phyloP scores from a whole-genome alignment of 2,113 vertebrate genomes.

The Corythoichthys haematopterus region DNA sequence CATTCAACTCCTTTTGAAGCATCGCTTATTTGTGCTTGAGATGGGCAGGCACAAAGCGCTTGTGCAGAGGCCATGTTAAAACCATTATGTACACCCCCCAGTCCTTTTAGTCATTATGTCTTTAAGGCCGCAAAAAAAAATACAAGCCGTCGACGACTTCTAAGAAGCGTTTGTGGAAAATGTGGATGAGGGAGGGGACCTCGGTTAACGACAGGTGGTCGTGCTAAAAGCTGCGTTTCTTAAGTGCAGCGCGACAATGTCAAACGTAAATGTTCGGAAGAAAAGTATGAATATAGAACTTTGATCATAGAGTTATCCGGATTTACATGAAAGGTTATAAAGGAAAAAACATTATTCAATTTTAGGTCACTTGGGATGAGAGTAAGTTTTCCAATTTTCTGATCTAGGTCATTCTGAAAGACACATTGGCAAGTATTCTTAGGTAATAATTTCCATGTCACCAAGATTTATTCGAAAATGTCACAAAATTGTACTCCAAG shows the following conservation, averaged over 20 bases:
- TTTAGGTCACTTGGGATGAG: too few species aligned
- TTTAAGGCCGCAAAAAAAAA: slow-evolving; percentile 45
- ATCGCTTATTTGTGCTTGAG: slow-evolving; percentile 43
- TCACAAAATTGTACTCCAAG: too few species aligned
- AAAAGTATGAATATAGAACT: too few species aligned
- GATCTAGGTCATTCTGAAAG: too few species aligned
- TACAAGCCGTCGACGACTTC: slow-evolving; percentile 16
- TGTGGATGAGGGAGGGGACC: slow-evolving; percentile 32
- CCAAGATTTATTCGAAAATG: too few species aligned
- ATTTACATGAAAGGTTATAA: too few species aligned
- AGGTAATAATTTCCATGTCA: too few species aligned
- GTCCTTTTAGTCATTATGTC: slow-evolving; percentile 62
- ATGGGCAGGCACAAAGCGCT: slow-evolving; percentile 28
- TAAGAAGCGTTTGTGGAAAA: slow-evolving; percentile 39
- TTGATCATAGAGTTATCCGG: too few species aligned
- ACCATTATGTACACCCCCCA: slow-evolving; percentile 57
- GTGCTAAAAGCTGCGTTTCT: slow-evolving; percentile 2
- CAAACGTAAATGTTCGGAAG: too few species aligned
- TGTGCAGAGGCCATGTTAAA: slow-evolving; percentile 63
- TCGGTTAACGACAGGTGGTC: slow-evolving; percentile 32
- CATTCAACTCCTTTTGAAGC: slow-evolving; percentile 39
- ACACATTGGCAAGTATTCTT: too few species aligned
- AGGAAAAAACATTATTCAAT: too few species aligned
- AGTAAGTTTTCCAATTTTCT: too few species aligned
- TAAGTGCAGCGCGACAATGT: not conserved